Base-by-base conservation (phyloP, 2,113 vertebrate species). In the Alethe diademata region DNA sequence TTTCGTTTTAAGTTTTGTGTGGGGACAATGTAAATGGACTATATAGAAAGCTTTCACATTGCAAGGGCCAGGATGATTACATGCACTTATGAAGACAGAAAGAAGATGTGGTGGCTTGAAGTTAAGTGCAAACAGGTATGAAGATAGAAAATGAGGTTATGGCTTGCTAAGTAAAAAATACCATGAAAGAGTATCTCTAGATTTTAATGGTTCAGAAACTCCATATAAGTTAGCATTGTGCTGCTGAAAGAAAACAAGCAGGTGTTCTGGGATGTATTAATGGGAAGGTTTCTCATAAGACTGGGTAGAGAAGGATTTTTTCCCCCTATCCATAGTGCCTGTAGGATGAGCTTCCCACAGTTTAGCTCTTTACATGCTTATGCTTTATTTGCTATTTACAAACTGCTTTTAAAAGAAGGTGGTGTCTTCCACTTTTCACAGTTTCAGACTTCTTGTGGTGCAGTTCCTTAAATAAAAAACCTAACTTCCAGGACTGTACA, bases 401-500 rank as follows among this genome's bases (percentile, higher is more conserved):
- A 66, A 25, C n/a, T n/a, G 8, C n/a, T 57, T 73, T 57, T 81
- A n/a, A n/a, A 66, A 65, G 45, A 26, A 40, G 38, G 7, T 48
- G 19, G 5, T 84, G 12, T 61, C 23, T 79, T 80, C 11, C 3
- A 10, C 31, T 80, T 83, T n/a, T 40, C 36, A 54, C 43, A 43
- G 40, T 29, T 86, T 42, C 20, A 26, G 43, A 24, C 26, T 57
- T 72, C 22, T 56, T 36, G 16, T 70, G 40, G 33, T 66, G 23
- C 8, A 33, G 29, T 28, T 81, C 14, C 33, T 54, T 35, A 57
- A 36, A 79, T 76, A 42, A 57, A 78, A 89, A 84, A 22, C 47
- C 15, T 45, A 5, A 31, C 13, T 72, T 58, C 17, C 51, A 83
- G 69, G 15, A 16, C 28, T 78, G 38, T 54, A 19, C 0, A 0